These are phyloP conservation scores for Ornithorhynchus anatinus DNA, from an alignment of 2,113 vertebrate species.

Conservation along the genomic window DNA sequence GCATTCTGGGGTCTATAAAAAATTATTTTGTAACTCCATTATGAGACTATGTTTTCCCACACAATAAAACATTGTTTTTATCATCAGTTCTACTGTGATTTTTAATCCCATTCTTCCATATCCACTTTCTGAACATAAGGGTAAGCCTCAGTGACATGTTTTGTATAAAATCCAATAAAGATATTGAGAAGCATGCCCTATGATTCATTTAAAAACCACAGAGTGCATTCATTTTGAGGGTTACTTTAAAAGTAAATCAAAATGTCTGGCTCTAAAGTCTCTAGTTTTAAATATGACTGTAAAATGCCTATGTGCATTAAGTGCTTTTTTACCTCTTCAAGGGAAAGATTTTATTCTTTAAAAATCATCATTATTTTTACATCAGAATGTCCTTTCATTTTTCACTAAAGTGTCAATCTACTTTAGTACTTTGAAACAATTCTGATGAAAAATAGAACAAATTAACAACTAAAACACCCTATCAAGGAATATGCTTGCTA, in stretches of 20 bases:
- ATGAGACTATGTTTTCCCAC: neutral
- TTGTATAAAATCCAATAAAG: neutral
- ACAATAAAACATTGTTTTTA: neutral
- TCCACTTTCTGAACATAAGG: neutral
- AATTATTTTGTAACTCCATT: no score
- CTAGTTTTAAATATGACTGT: neutral
- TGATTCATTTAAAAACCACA: neutral
- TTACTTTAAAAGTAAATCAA: neutral
- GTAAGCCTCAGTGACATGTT: neutral
- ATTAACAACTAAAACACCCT: neutral
- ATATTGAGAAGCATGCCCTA: neutral
- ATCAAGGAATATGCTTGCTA: neutral
- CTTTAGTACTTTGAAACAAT: no score
- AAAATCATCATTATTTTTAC: neutral
- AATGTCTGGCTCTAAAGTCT: neutral
- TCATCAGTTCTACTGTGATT: neutral
- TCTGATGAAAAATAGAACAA: neutral
- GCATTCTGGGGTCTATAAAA: neutral
- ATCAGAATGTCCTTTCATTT: neutral
- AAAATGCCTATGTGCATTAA: neutral
- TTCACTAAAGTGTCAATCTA: no score
- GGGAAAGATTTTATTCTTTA: neutral
- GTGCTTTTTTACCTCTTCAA: neutral
- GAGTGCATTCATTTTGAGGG: neutral
- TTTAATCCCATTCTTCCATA: neutral